A percentile compares a stretch with the other conserved stretches of the same genome.
Conservation (phyloP, 30 jellyfish, hydroid and myxozoan species). For the Aurelia coerulea region DNA sequence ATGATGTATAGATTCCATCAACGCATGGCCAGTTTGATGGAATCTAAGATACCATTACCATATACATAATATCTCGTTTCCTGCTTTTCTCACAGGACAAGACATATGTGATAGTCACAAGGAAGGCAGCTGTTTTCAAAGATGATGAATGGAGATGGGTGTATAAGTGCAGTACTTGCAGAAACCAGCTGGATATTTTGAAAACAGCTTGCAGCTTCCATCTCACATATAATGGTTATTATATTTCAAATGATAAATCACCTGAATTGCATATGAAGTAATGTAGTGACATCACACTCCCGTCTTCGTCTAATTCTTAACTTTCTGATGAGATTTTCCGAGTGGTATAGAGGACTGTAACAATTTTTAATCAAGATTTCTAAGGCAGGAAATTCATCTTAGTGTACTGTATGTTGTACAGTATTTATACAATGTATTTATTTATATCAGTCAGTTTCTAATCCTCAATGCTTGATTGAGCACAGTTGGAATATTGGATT, state of each 20-base stretch:
- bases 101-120: background rate
- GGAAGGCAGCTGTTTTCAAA: conserved; percentile 8
- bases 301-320: background rate
- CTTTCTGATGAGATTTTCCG: background rate
- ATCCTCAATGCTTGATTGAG: background rate
- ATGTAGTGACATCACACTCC: background rate
- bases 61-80: background rate
- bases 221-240: background rate
- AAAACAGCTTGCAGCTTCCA: conserved; percentile 5
- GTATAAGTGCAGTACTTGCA: background rate
- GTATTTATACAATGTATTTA: background rate
- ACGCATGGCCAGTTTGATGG: background rate
- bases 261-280: background rate
- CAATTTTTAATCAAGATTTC: background rate
- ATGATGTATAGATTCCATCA: too few species aligned
- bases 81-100: background rate
- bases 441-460: background rate
- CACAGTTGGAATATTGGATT: too few species aligned
- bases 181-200: background rate
- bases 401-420: too few species aligned
- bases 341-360: background rate
- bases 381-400: too few species aligned
- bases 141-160: conserved; percentile 9
- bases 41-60: background rate
- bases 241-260: background rate